phyloP scores from a whole-genome alignment of 2,888 invertebrate species.

The Drosophila rubida region DNA sequence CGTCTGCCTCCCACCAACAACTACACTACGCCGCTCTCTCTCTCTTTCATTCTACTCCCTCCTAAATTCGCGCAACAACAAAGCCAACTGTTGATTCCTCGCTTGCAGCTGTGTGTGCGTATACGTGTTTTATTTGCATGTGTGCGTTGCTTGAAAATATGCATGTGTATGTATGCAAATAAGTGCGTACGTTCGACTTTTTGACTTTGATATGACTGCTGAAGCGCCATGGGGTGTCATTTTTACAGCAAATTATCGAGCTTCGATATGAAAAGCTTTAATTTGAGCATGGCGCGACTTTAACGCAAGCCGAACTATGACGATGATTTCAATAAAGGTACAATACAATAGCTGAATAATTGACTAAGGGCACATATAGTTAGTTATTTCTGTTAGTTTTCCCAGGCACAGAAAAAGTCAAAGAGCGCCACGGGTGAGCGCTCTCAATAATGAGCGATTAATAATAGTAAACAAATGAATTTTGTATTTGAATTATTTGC shows the following conservation, averaged over 20 bases:
- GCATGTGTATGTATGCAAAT: constrained; percentile 10
- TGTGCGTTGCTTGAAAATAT: no score
- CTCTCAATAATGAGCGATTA: no score
- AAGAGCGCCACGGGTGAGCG: no score
- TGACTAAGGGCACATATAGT: not conserved
- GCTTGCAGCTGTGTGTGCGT: constrained; percentile 1
- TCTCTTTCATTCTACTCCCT: not conserved
- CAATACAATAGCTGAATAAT: not conserved
- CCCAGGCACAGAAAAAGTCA: not conserved
- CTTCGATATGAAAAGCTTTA: not conserved
- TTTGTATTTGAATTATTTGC: no score
- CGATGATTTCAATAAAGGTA: not conserved
- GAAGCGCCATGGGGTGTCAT: constrained; percentile 14
- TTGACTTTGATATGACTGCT: constrained; percentile 12
- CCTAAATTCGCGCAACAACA: constrained; percentile 24
- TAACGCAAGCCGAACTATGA: not conserved
- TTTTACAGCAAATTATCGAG: constrained; percentile 7
- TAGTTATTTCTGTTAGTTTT: not conserved
- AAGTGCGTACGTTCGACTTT: constrained; percentile 25
- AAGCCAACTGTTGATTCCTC: constrained; percentile 56
- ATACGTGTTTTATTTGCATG: not conserved
- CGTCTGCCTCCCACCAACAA: not conserved
- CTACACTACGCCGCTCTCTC: not conserved
- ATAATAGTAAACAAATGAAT: no score
- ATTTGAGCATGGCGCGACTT: not conserved